Evolutionary conservation across 2,113 vertebrate genomes (phyloP).

Genomic region (Sprattus sprattus): DNA sequence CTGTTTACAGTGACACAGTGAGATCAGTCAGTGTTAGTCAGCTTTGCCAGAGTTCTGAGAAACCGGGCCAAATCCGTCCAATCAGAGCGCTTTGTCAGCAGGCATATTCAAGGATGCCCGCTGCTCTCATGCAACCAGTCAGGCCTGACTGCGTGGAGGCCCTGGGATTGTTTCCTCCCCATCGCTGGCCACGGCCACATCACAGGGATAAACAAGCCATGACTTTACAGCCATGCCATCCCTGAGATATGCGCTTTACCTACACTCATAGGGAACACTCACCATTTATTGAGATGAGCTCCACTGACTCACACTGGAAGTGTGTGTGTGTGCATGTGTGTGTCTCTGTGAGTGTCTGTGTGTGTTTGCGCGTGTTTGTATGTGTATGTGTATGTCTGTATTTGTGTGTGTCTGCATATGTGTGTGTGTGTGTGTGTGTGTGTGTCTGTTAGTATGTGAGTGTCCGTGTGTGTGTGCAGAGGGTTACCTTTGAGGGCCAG

Average conservation of each 20-base stretch:
- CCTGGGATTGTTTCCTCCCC: not conserved
- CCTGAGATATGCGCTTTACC: not conserved
- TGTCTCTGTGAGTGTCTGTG: not conserved
- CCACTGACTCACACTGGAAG: not conserved
- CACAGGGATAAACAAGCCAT: not conserved
- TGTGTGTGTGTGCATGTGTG: constrained; percentile 5
- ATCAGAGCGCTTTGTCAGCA: not conserved
- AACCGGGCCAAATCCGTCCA: not conserved
- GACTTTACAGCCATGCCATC: not conserved
- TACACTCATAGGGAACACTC: not conserved
- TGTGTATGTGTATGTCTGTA: not conserved
- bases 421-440: constrained; percentile 1
- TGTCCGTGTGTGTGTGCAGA: not conserved
- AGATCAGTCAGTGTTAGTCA: not conserved
- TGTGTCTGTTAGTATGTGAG: not conserved
- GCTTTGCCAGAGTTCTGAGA: not conserved
- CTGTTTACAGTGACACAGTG: constrained; percentile 10
- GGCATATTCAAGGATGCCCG: not conserved
- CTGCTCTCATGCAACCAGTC: not conserved
- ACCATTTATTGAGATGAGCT: not conserved
- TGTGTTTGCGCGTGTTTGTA: constrained; percentile 12
- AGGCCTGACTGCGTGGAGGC: not conserved
- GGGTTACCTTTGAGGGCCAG: not conserved
- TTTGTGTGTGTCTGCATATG: not conserved
- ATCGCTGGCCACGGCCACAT: not conserved